These are phyloP conservation scores for Lytechinus pictus DNA, from an alignment of 35 echinoderm and acorn worm species.

Conservation along the genomic window DNA sequence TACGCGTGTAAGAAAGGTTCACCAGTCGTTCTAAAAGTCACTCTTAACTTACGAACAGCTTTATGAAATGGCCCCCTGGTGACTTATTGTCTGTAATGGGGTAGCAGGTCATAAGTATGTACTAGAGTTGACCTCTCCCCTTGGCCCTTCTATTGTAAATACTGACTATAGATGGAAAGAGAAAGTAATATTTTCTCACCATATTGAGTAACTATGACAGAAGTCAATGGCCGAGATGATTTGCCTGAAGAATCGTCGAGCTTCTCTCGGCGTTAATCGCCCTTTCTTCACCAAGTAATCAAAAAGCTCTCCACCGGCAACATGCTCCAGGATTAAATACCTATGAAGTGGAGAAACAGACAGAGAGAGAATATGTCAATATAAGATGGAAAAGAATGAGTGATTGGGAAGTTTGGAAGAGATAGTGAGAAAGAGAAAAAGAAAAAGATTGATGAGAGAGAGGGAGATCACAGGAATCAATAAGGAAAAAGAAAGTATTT, in stretches of 20 bases:
- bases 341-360: slow-evolving; percentile 28
- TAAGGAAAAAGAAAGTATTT: background rate
- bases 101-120: no score
- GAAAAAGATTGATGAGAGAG: background rate
- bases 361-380: background rate
- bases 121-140: no score
- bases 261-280: slow-evolving; percentile 90
- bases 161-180: background rate
- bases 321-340: slow-evolving; percentile 97
- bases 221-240: slow-evolving; percentile 99
- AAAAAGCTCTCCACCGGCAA: slow-evolving; percentile 98
- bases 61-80: no score
- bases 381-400: background rate
- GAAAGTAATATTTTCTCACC: slow-evolving; percentile 63
- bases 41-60: no score
- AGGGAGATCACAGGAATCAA: background rate
- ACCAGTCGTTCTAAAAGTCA: no score
- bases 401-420: background rate
- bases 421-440: background rate
- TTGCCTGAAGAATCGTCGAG: slow-evolving; percentile 94
- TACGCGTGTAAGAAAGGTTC: no score
- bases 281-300: slow-evolving; percentile 97
- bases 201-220: slow-evolving; percentile 98
- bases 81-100: no score
- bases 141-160: no score